Percentiles rank a stretch among this genome's conserved stretches.
Evolutionary conservation across 2,113 vertebrate species (phyloP).

Genomic region (Chloropsis cyanopogon): DNA sequence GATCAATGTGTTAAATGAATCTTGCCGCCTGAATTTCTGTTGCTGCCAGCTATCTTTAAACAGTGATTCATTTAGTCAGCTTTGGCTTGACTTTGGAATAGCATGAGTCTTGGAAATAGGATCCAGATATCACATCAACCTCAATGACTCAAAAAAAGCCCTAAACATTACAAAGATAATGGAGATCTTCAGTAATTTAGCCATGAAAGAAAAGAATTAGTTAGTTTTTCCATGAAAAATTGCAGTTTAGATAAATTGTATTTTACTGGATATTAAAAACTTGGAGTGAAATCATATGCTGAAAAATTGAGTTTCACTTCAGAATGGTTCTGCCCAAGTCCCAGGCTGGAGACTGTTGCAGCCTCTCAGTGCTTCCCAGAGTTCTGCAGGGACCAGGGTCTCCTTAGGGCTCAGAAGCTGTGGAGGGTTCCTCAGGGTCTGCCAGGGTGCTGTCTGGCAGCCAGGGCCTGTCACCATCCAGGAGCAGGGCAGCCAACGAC

Average conservation of each 20-base stretch:
- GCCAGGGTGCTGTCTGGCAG: fast-evolving
- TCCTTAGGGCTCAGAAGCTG: not conserved
- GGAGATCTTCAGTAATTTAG: not conserved
- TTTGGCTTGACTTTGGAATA: conserved; percentile 1
- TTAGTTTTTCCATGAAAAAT: not conserved
- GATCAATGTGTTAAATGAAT: conserved; percentile 39
- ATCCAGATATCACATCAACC: not conserved
- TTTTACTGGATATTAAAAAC: not conserved
- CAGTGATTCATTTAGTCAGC: conserved; percentile 13
- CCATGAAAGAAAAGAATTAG: not conserved
- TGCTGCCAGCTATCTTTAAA: conserved; percentile 5
- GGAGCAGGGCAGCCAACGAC: fast-evolving
- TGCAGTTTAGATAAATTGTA: not conserved
- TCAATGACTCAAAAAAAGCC: not conserved
- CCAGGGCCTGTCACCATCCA: not conserved
- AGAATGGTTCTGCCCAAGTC: not conserved
- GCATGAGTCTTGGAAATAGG: not conserved
- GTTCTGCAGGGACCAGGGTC: not conserved
- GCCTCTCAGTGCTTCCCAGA: not conserved
- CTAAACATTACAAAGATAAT: not conserved
- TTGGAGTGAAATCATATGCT: not conserved
- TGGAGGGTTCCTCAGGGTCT: fast-evolving
- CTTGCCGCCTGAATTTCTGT: not conserved
- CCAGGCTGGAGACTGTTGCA: not conserved
- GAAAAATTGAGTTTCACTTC: not conserved